Base-by-base conservation (phyloP, 2,113 vertebrate genomes). In the Nesoenas mayeri region DNA sequence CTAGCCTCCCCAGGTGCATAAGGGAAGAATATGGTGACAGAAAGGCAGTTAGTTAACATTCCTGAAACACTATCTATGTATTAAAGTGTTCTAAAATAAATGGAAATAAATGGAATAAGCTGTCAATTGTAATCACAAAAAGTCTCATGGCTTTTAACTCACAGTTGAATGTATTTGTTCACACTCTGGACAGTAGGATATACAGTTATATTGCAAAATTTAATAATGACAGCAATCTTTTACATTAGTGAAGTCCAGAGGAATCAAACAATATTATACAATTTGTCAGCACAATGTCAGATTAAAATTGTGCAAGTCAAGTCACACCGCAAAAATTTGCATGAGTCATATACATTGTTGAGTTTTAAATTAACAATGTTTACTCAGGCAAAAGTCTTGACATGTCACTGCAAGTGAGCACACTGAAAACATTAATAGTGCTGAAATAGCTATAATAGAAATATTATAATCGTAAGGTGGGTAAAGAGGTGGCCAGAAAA, bases 351-450 rank as follows among this genome's bases (percentile, higher is more conserved):
- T n/a, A 74, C 26, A 36, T 56, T 67, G 42, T 42, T 74, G 64
- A 85, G 60, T 80, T 94, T 89, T 64, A 94, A 90, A 90, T 90
- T 91, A 81, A 48, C 42, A 62, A 19, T 71, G 32, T 70, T 64
- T 88, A 64, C 32, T 90, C 36, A 89, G 70, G 62, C 24, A 89
- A 79, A 95, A 89, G 70, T 65, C 78, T 85, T 93, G 82, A 88
- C 81, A 85, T n/a, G 71, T 80, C 75, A 90, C 64, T 90, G 74
- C 42, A 88, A 89, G 42, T 56, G 21, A 91, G 25, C 20, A 64
- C 10, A 48, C 16, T 44, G 62, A 70, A 85, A 88, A 60, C 12
- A 64, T 62, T 89, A 78, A 70, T 26, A 83, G 14, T 58, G 60
- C 29, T 83, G 79, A 94, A 95, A 80, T 16, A 90, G 20, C 38